These are phyloP conservation scores for Gallinago nigripennis DNA, from an alignment of 2,797 vertebrate species.

Conservation along the genomic window DNA sequence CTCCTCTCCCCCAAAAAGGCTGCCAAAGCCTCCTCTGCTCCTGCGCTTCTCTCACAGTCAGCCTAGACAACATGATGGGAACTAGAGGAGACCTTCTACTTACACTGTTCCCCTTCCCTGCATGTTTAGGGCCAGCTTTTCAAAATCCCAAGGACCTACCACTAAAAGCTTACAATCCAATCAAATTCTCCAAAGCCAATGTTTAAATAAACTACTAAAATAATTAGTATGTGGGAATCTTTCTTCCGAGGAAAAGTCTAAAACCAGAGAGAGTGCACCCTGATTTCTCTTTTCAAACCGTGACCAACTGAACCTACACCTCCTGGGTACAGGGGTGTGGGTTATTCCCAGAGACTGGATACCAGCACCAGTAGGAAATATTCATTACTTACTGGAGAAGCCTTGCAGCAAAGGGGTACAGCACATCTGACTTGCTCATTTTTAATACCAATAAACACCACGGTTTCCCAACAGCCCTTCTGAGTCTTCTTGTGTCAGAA, in stretches of 20 bases:
- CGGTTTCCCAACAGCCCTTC: not conserved
- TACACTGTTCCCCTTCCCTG: not conserved
- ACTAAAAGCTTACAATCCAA: not conserved
- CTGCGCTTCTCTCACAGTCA: not conserved
- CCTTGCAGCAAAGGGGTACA: not conserved
- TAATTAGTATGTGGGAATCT: not conserved
- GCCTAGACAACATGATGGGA: not conserved
- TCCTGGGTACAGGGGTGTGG: accelerated
- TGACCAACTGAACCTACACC: not conserved
- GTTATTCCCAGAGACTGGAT: not conserved
- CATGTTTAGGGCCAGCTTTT: not conserved
- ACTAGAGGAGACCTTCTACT: not conserved
- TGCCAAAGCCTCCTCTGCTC: not conserved
- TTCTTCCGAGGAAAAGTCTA: not conserved
- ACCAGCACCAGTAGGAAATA: not conserved
- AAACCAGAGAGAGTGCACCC: not conserved
- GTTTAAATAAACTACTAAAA: not conserved
- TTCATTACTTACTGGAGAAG: not conserved
- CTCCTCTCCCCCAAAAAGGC: not conserved
- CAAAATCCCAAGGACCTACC: not conserved
- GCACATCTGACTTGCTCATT: not conserved
- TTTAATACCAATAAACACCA: not conserved
- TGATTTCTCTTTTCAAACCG: not conserved
- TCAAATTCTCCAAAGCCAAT: not conserved
- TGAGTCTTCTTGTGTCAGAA: not conserved